phyloP scores from a whole-genome alignment of 2,888 invertebrate genomes.

The Sesamia inferens region DNA sequence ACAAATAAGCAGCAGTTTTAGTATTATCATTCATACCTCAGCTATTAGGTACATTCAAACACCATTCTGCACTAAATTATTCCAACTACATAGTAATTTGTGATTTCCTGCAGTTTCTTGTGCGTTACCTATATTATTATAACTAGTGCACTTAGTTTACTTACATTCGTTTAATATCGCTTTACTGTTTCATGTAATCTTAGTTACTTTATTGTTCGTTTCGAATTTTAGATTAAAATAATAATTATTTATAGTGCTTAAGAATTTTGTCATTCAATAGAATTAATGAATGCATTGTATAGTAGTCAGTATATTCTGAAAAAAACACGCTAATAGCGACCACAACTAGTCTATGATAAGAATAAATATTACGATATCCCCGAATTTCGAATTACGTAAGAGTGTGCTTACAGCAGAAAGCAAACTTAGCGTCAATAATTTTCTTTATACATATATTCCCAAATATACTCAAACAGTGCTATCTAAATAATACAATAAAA shows the following conservation, averaged over 20 bases:
- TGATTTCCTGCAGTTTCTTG: slow-evolving; percentile 43
- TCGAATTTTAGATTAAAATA: slow-evolving; percentile 38
- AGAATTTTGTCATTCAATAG: background rate
- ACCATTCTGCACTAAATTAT: slow-evolving; percentile 25
- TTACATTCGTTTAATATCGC: slow-evolving; percentile 22
- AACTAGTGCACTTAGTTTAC: slow-evolving; percentile 9
- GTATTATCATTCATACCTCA: slow-evolving; percentile 46
- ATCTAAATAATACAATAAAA: slow-evolving; percentile 8
- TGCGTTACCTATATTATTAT: slow-evolving; percentile 21
- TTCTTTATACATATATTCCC: background rate
- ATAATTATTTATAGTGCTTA: slow-evolving; percentile 24
- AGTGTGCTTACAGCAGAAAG: background rate
- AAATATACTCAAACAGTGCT: slow-evolving; percentile 1
- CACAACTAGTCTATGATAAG: background rate
- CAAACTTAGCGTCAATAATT: background rate
- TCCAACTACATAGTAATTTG: slow-evolving; percentile 34
- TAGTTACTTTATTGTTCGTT: slow-evolving; percentile 35
- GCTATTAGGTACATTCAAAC: slow-evolving; percentile 21
- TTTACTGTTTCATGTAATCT: slow-evolving; percentile 29
- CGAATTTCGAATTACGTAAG: background rate
- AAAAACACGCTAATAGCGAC: background rate
- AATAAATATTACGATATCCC: background rate
- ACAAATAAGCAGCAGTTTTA: slow-evolving; percentile 42
- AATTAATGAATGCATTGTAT: background rate
- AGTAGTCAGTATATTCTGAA: background rate